Conservation (phyloP, 2,888 invertebrate species). For the Odontomyia ornata region DNA sequence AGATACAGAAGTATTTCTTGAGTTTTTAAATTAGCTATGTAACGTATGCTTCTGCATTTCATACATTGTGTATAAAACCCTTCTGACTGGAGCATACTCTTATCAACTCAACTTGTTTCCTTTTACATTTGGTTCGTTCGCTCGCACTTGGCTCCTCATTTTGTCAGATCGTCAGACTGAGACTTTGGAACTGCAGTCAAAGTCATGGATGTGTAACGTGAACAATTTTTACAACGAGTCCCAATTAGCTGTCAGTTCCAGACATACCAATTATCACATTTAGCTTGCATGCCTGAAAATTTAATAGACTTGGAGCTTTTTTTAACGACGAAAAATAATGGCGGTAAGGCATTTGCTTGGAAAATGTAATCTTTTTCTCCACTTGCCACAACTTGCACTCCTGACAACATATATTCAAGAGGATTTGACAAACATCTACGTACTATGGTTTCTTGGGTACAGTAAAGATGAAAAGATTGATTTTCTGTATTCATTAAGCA, state of each 20-base stretch:
- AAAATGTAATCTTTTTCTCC: neutral
- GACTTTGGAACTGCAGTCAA: neutral
- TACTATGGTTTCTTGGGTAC: too few relatives aligned
- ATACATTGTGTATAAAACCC: too few relatives aligned
- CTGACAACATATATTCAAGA: too few relatives aligned
- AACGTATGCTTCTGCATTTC: too few relatives aligned
- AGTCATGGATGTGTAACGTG: neutral
- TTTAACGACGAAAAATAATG: neutral
- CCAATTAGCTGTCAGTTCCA: slow-evolving; percentile 3
- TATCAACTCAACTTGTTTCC: too few relatives aligned
- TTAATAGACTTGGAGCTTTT: neutral
- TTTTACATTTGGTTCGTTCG: neutral
- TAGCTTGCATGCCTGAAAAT: neutral
- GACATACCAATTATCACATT: neutral
- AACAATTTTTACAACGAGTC: neutral
- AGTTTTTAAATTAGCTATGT: too few relatives aligned
- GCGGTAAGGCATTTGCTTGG: neutral
- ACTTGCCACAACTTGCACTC: too few relatives aligned
- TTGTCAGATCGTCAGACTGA: neutral
- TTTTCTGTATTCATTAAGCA: too few relatives aligned
- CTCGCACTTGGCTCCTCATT: neutral
- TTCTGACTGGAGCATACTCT: too few relatives aligned
- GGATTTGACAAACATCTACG: too few relatives aligned
- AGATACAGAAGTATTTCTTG: too few relatives aligned
- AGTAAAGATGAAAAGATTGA: too few relatives aligned